These are phyloP conservation scores for Caenorhabditis sp. DNA, from an alignment of 2,888 invertebrate genomes.

Conservation along the genomic window DNA sequence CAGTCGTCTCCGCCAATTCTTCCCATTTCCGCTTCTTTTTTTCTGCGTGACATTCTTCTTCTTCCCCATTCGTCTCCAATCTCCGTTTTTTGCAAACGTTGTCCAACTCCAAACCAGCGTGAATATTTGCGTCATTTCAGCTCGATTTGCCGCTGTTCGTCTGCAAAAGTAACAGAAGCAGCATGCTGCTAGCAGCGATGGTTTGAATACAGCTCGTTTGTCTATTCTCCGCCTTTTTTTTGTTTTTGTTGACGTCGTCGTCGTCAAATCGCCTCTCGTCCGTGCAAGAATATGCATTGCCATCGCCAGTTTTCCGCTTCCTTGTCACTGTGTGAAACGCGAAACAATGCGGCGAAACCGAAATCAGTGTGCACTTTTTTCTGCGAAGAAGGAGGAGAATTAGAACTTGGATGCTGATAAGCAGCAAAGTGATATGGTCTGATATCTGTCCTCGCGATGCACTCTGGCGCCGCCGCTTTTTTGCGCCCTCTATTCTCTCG, in stretches of 20 bases:
- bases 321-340: background rate
- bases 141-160: background rate
- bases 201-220: constrained; percentile 15
- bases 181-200: too few species aligned
- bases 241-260: background rate
- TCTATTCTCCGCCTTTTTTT: constrained; percentile 4
- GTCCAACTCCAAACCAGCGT: constrained; percentile 1
- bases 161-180: too few species aligned
- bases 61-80: background rate
- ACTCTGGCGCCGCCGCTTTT: constrained; percentile 41
- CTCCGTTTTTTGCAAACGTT: background rate
- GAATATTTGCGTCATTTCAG: background rate
- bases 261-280: too few species aligned
- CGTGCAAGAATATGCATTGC: background rate
- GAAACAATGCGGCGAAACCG: background rate
- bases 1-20: constrained; percentile 22
- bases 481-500: background rate
- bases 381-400: too few species aligned
- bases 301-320: background rate
- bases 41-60: constrained; percentile 2
- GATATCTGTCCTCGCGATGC: constrained; percentile 36
- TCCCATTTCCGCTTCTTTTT: constrained; percentile 11
- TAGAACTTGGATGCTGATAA: constrained; percentile 27
- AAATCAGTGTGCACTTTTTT: constrained; percentile 30
- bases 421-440: constrained; percentile 28